phyloP scores from a whole-genome alignment of 2,797 vertebrate genomes.

The Thamnophis elegans region DNA sequence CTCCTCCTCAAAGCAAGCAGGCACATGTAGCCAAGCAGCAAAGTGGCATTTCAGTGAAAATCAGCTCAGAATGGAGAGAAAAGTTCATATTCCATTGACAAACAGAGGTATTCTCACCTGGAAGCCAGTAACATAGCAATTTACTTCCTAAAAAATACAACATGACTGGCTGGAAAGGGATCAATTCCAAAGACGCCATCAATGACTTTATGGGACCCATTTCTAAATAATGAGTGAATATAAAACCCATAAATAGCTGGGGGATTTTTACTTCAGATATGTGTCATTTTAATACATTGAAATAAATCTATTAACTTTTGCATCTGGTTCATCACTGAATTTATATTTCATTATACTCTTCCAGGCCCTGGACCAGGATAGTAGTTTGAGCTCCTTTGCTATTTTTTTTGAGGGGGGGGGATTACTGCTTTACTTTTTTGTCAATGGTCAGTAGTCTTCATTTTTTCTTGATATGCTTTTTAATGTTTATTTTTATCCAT shows the following conservation, averaged over 20 bases:
- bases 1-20: background rate
- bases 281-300: conserved; percentile 32
- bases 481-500: background rate
- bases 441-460: background rate
- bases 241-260: conserved; percentile 15
- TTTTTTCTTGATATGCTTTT: background rate
- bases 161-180: background rate
- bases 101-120: background rate
- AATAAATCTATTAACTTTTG: conserved; percentile 52
- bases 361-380: background rate
- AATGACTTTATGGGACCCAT: background rate
- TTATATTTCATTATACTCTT: background rate
- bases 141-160: background rate
- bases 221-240: conserved; percentile 4
- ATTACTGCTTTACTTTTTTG: background rate
- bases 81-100: background rate
- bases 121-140: background rate
- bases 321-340: conserved; percentile 44
- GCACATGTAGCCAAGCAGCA: background rate
- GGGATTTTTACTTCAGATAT: conserved; percentile 23
- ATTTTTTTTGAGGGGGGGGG: background rate
- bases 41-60: background rate
- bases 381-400: background rate
- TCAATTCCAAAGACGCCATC: conserved; percentile 4
- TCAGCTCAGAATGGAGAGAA: background rate